Evolutionary conservation across 2,113 vertebrate species (phyloP).

Genomic region (Ciconia boyciana): DNA sequence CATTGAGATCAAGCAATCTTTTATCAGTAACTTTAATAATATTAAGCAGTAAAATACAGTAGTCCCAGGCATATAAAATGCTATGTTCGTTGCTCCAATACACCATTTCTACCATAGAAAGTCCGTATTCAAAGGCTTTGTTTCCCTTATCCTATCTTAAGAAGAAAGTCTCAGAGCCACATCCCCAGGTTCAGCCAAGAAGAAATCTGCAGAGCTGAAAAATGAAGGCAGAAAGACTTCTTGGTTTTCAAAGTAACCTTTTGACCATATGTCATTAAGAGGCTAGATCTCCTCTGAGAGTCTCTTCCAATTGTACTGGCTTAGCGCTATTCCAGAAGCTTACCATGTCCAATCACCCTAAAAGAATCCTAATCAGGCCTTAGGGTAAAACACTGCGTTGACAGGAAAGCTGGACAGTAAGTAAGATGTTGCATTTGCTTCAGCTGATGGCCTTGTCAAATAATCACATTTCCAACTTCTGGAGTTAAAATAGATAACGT

Average conservation of each 20-base stretch:
- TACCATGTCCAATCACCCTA: slow-evolving; percentile 34
- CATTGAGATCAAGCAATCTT: neutral
- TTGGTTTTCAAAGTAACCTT: slow-evolving; percentile 23
- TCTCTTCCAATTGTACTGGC: slow-evolving; percentile 40
- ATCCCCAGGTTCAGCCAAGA: neutral
- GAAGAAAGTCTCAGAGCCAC: neutral
- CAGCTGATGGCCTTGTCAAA: neutral
- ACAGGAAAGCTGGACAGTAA: neutral
- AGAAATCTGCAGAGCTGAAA: neutral
- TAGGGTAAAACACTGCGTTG: neutral
- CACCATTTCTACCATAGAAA: neutral
- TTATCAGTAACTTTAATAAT: neutral
- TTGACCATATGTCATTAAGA: slow-evolving; percentile 45
- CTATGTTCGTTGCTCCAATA: neutral
- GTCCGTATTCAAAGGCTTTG: neutral
- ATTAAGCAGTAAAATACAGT: neutral
- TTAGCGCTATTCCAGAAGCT: slow-evolving; percentile 19
- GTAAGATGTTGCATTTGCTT: neutral
- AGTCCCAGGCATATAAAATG: neutral
- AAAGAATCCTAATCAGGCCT: slow-evolving; percentile 55
- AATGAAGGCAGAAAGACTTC: neutral
- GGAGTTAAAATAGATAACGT: neutral
- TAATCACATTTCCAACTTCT: neutral
- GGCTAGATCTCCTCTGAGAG: slow-evolving; percentile 38
- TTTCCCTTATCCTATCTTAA: neutral